Evolutionary conservation across 1,140 invertebrate species (phyloP).

Genomic region (Anoplolepis gracilipes): DNA sequence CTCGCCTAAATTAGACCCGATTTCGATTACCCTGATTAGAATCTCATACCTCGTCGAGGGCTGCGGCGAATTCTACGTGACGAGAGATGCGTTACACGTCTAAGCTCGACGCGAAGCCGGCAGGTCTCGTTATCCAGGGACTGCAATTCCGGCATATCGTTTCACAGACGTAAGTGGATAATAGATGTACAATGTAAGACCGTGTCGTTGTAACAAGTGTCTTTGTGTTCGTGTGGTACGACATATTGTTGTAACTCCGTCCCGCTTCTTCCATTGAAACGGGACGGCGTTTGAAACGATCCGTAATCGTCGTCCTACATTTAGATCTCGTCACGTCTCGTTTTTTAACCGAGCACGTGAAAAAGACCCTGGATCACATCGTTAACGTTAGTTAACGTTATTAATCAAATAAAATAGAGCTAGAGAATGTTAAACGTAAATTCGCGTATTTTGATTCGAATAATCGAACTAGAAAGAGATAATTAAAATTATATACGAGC

Average conservation of each 20-base stretch:
- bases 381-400: not conserved
- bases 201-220: slow-evolving; percentile 70
- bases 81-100: slow-evolving; percentile 67
- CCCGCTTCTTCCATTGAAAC: slow-evolving; percentile 72
- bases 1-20: slow-evolving; percentile 11
- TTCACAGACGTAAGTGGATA: slow-evolving; percentile 78
- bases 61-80: slow-evolving; percentile 14
- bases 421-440: not conserved
- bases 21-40: slow-evolving; percentile 36
- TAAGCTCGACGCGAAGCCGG: slow-evolving; percentile 64
- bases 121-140: slow-evolving; percentile 73
- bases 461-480: not conserved
- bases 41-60: not conserved
- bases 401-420: not conserved
- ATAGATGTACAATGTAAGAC: slow-evolving; percentile 75
- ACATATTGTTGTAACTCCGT: slow-evolving; percentile 67
- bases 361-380: not conserved
- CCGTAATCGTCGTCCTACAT: slow-evolving; percentile 68
- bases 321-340: slow-evolving; percentile 45
- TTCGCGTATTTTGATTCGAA: not conserved
- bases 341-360: slow-evolving; percentile 28
- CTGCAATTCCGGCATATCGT: slow-evolving; percentile 77
- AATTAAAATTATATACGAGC: not conserved
- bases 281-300: slow-evolving; percentile 61
- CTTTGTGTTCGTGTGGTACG: slow-evolving; percentile 59